Base-by-base conservation (phyloP, 2,888 invertebrate genomes). In the Psylliodes chrysocephalus region DNA sequence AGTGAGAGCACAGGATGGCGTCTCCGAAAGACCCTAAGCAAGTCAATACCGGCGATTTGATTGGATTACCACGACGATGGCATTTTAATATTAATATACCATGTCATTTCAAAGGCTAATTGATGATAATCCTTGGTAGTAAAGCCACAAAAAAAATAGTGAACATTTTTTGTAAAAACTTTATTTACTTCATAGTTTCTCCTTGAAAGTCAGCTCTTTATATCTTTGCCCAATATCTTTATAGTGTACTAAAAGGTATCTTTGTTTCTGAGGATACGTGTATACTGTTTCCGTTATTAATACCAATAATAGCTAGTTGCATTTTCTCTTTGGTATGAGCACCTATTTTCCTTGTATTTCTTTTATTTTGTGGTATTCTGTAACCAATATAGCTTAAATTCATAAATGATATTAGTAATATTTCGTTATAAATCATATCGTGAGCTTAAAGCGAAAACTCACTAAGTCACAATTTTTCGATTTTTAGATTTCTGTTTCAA, bases 241-340 rank as follows among this genome's bases (percentile, higher is more conserved):
- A 15, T 42, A 42, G 12, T 12, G 42, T 42, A 42, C 14, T 42
- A 15, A 42, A 42, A 17, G 42, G 42, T 42, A 42, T 15, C 8
- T 42, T 42, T 15, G 42, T n/a, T 42, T 42, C 12, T 42, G 15
- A 42, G 42, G 15, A 42, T 42, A 42, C 42, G 42, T 42, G 42
- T 42, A 42, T 42, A 42, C 42, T 42, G 42, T 15, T 42, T 42
- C 2, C 42, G 12, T 42, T 42, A 42, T 42, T 15, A 15, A 42
- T 42, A 42, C 3, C 15, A 42, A 14, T 42, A 3, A 42, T 12
- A 14, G 42, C 15, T 42, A 42, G 15, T 3, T 42, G 42, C 42
- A 42, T 42, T 42, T 42, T 8, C 42, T 42, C 42, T 42, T n/a
- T 42, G 42, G 14, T 42, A 42, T 42, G 15, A 15, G 15, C 42